Evolutionary conservation across 2,797 vertebrate species (phyloP), one percentile per base, ranked within the genome.

Genomic region (Danio jaintianensis): DNA sequence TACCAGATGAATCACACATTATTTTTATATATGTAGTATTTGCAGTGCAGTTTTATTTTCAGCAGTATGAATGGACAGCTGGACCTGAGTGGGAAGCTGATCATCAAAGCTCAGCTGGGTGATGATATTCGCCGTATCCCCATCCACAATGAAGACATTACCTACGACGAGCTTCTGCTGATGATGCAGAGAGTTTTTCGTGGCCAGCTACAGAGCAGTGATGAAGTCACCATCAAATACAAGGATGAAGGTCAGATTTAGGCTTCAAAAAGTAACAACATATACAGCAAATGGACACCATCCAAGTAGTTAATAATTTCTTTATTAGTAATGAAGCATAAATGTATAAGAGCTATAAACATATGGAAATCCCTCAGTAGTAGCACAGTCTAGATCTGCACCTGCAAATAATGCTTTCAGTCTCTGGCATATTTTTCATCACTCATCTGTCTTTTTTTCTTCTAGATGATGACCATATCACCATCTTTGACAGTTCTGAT

Each of bases 111-210:
- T 90, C 98, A 98, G 89, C 87, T 99, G 88, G 98, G 98, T 4
- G 97, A 99, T 38, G 98, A 99, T 90, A 99, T 99, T 89, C 94
- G 97, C 71, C 96, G 98, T 84, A 99, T 99, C 90, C 98, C 98
- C 73, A 99, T 99, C 89, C 98, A 99, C 86, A 99, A 99, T 88
- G 97, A 99, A 92, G 98, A 99, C 89, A 99, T 99, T 84, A 99
- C 98, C 59, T 99, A 99, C 2, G 98, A 99, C 85, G 98, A 99
- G 86, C 93, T 99, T 88, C 96, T 99, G 88, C 92, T 99, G 86
- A 99, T 99, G 98, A 99, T 99, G 98, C 98, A 99, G 38, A 94
- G 98, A 58, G 98, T 99, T 84, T 99, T 99, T 89, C 94, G 98
- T 83, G 98, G 98, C 78, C 98, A 99, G 90, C 95, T 99, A 89